Percentiles rank a stretch among this genome's conserved stretches.
These are phyloP conservation scores for Strigamia transsilvanica DNA, from an alignment of 2,888 invertebrate genomes.

Conservation along the genomic window DNA sequence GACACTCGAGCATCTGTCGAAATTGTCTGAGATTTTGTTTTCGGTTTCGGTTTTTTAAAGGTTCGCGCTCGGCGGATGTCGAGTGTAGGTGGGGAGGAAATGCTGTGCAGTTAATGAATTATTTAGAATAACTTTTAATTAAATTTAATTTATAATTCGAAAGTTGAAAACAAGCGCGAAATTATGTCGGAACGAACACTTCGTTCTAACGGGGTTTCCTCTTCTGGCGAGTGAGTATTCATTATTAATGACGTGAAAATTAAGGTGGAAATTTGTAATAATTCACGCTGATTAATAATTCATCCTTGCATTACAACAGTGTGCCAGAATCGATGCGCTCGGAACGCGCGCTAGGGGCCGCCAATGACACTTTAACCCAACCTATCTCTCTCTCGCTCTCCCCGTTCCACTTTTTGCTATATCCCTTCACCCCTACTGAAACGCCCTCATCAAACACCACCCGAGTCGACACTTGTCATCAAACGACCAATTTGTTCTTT, in stretches of 20 bases:
- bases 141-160: slow-evolving; percentile 21
- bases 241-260: slow-evolving; percentile 53
- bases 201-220: slow-evolving; percentile 15
- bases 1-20: neutral
- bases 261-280: slow-evolving; percentile 54
- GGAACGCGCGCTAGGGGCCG: slow-evolving; percentile 15
- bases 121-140: slow-evolving; percentile 21
- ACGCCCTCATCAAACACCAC: slow-evolving; percentile 7
- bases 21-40: neutral
- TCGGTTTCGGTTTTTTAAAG: no score
- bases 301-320: slow-evolving; percentile 48
- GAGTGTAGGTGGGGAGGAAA: neutral
- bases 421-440: slow-evolving; percentile 30
- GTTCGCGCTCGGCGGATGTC: neutral
- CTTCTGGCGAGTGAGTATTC: slow-evolving; percentile 37
- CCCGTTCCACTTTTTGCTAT: neutral
- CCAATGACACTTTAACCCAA: slow-evolving; percentile 13
- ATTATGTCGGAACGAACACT: slow-evolving; percentile 19
- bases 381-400: neutral
- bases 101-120: neutral
- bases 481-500: slow-evolving; percentile 30
- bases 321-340: slow-evolving; percentile 42
- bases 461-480: slow-evolving; percentile 30
- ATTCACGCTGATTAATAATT: slow-evolving; percentile 52
- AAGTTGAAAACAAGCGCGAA: slow-evolving; percentile 25